Evolutionary conservation across 1,140 invertebrate genomes (phyloP).

Genomic region (Ganaspis sp.): DNA sequence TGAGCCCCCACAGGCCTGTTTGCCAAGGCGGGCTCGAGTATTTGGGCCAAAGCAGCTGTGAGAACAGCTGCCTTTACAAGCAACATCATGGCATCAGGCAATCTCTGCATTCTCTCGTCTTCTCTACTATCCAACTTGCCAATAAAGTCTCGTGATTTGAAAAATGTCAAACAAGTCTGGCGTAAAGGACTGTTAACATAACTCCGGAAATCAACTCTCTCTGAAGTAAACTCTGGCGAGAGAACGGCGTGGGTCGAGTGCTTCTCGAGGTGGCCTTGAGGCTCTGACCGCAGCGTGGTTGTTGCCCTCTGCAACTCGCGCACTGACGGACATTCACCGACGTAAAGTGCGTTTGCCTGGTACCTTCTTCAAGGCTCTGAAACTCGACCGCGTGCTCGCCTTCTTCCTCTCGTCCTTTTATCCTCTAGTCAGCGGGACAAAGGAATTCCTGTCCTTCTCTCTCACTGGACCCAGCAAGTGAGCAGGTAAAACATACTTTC

Average conservation of each 20-base stretch:
- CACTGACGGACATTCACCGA: constrained; percentile 59
- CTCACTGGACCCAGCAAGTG: background rate
- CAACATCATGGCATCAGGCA: constrained; percentile 62
- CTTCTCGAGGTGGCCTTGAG: constrained; percentile 49
- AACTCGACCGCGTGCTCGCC: constrained; percentile 54
- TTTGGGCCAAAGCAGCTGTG: constrained; percentile 70
- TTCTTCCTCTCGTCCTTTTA: background rate
- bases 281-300: constrained; percentile 47
- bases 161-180: constrained; percentile 16
- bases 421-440: constrained; percentile 59
- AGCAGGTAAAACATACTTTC: background rate
- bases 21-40: constrained; percentile 63
- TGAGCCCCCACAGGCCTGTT: constrained; percentile 70
- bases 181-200: background rate
- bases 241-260: constrained; percentile 14
- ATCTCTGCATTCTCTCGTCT: constrained; percentile 56
- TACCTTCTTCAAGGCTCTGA: constrained; percentile 32
- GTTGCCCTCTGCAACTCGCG: constrained; percentile 54
- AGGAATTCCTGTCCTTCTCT: constrained; percentile 64
- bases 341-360: constrained; percentile 34
- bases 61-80: constrained; percentile 72
- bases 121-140: constrained; percentile 33
- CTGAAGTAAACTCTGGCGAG: background rate
- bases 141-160: constrained; percentile 33
- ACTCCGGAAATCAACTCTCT: constrained; percentile 12